Evolutionary conservation across 2,797 vertebrate species (phyloP).

Genomic region (Catamblyrhynchus diadema): DNA sequence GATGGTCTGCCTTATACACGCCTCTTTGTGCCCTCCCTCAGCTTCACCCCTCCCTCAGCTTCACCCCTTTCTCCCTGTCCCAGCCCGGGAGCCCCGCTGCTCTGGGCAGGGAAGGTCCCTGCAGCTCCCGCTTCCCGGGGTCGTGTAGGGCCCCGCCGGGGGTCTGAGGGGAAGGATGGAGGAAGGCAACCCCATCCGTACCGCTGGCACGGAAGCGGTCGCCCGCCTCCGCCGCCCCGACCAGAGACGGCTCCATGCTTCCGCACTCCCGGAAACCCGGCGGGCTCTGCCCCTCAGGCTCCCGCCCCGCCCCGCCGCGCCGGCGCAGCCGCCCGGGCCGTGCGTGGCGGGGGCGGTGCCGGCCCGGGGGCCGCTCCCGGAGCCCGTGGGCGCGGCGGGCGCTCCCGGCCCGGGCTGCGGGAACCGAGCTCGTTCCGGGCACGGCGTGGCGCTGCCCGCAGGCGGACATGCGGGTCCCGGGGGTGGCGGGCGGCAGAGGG

Average conservation of each 20-base stretch:
- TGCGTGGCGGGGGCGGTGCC: neutral
- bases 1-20: neutral
- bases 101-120: neutral
- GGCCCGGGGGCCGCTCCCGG: constrained; percentile 3
- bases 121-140: neutral
- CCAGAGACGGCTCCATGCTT: neutral
- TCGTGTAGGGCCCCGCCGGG: neutral
- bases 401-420: neutral
- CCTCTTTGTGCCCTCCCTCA: neutral
- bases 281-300: neutral
- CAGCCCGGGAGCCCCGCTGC: neutral
- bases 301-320: neutral
- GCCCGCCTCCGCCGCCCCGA: accelerated
- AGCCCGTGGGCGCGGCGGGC: neutral
- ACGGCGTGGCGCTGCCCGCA: neutral
- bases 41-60: neutral
- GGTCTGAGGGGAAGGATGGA: neutral
- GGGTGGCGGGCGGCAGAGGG: accelerated
- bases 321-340: neutral
- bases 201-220: neutral
- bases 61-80: neutral
- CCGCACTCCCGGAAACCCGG: neutral
- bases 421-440: neutral
- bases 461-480: accelerated
- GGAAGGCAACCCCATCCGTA: neutral